Conservation (phyloP, 2,797 vertebrate species). For the Ctenosaura bakeri region DNA sequence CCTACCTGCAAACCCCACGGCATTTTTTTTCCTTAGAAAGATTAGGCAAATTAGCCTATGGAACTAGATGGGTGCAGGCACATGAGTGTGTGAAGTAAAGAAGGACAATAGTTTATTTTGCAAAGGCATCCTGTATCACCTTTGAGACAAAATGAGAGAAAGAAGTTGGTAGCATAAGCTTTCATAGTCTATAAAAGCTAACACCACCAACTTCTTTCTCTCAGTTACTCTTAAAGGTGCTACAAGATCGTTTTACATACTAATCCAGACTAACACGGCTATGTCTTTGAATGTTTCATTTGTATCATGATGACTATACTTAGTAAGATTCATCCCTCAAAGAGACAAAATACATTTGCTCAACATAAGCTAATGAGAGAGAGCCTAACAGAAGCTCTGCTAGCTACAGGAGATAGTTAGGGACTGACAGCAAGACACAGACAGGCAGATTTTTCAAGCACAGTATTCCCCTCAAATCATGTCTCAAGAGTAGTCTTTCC, state of each 20-base stretch:
- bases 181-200: too few relatives aligned
- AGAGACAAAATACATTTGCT: neutral
- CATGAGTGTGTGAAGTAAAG: neutral
- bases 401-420: neutral
- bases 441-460: conserved; percentile 1
- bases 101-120: neutral
- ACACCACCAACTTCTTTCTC: too few relatives aligned
- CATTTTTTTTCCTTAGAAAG: neutral
- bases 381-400: conserved; percentile 6
- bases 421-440: conserved; percentile 39
- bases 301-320: accelerated
- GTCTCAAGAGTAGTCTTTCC: neutral
- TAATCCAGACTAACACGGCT: too few relatives aligned
- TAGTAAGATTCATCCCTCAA: neutral
- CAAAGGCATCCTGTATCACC: too few relatives aligned
- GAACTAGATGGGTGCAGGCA: neutral
- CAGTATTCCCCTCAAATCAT: neutral
- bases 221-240: too few relatives aligned
- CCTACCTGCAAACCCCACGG: neutral
- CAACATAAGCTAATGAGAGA: neutral
- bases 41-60: neutral
- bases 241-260: too few relatives aligned
- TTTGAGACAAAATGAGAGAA: too few relatives aligned
- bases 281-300: neutral
- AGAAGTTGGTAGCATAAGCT: too few relatives aligned